phyloP scores from a whole-genome alignment of 2,797 vertebrate genomes.

The Parauchenoglanis punctatus region DNA sequence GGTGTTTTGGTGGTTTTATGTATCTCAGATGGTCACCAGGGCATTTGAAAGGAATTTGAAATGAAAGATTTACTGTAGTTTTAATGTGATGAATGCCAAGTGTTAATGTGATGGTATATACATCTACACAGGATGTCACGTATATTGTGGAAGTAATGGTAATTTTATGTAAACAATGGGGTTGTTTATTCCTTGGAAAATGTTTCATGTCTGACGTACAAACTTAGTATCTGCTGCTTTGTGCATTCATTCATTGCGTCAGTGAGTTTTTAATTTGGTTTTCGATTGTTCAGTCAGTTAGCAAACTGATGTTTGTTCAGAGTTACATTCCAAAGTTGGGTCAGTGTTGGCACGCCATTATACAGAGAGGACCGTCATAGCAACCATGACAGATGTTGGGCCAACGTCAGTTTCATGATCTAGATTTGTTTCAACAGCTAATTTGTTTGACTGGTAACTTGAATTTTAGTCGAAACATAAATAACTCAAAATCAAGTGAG shows the following conservation, averaged over 20 bases:
- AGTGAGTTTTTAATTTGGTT: not conserved
- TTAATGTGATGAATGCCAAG: not conserved
- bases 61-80: not conserved
- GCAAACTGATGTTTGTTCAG: not conserved
- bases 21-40: not conserved
- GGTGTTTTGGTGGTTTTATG: not conserved
- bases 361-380: not conserved
- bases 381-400: not conserved
- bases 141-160: not conserved
- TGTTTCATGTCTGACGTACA: not conserved
- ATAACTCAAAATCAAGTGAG: not conserved
- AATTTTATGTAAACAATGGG: not conserved
- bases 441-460: not conserved
- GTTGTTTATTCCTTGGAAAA: not conserved
- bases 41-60: too few species aligned
- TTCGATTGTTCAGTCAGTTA: not conserved
- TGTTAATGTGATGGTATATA: not conserved
- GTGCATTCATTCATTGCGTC: not conserved
- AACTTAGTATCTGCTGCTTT: not conserved
- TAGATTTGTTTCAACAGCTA: not conserved
- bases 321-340: not conserved
- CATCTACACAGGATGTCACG: not conserved
- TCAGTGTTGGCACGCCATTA: not conserved
- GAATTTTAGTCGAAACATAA: not conserved
- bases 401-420: not conserved